Conservation (phyloP, 37 sponge, comb jelly and placozoan species). For the Cladorhizidae sp. region DNA sequence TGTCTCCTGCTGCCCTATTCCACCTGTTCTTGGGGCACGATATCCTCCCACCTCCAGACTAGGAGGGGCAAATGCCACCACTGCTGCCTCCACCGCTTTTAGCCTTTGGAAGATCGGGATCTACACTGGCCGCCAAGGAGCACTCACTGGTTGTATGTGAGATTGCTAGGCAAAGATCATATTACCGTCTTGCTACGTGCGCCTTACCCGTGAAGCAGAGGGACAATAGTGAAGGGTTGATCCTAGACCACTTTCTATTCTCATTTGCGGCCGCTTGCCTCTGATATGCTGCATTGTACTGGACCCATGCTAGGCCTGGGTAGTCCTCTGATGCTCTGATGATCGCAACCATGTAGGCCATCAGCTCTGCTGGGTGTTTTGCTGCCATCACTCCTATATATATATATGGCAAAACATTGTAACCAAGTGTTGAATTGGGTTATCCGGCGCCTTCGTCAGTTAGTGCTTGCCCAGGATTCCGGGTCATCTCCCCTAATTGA, state of each 20-base stretch:
- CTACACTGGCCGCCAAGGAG: neutral
- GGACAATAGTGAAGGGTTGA: slow-evolving; percentile 33
- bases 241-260: slow-evolving; percentile 9
- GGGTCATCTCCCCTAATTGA: no score
- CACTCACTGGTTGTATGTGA: neutral
- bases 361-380: neutral
- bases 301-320: no score
- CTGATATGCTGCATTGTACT: slow-evolving; percentile 28
- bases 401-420: no score
- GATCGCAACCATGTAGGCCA: neutral
- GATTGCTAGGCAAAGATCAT: neutral
- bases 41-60: neutral
- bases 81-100: neutral
- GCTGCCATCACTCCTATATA: neutral
- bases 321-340: neutral
- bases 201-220: slow-evolving; percentile 37
- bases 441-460: neutral
- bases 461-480: neutral
- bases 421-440: neutral
- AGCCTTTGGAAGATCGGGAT: slow-evolving; percentile 6
- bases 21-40: no score
- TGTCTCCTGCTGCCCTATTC: neutral
- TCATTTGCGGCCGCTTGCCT: slow-evolving; percentile 24
- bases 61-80: neutral
- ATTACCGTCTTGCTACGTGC: neutral